phyloP scores from a whole-genome alignment of 2,797 vertebrate genomes.

The Cirrhinus molitorella region DNA sequence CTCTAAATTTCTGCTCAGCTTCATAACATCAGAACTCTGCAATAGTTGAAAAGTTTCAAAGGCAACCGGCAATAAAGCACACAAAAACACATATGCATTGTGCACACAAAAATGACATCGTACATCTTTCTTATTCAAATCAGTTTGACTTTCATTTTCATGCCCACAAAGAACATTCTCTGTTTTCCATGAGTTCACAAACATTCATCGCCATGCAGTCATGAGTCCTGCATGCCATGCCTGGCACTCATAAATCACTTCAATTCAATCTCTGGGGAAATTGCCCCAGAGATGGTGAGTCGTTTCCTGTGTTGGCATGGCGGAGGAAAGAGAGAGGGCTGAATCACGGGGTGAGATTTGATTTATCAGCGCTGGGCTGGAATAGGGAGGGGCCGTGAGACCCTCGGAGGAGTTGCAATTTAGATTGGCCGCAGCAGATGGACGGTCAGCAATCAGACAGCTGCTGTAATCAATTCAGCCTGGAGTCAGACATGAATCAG shows the following conservation, averaged over 20 bases:
- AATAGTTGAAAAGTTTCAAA: background rate
- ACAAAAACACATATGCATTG: background rate
- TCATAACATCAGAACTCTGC: background rate
- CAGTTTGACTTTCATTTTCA: slow-evolving; percentile 33
- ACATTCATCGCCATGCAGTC: slow-evolving; percentile 41
- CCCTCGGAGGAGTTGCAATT: slow-evolving; percentile 73
- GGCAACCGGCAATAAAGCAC: background rate
- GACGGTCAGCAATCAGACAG: slow-evolving; percentile 73
- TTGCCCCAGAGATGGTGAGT: slow-evolving; percentile 42
- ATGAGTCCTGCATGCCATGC: slow-evolving; percentile 38
- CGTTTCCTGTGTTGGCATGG: slow-evolving; percentile 48
- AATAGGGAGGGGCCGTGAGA: slow-evolving; percentile 46
- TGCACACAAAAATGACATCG: slow-evolving; percentile 6
- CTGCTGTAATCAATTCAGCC: slow-evolving; percentile 74
- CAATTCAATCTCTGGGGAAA: slow-evolving; percentile 52
- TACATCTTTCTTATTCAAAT: slow-evolving; percentile 42
- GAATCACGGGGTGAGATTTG: slow-evolving; percentile 39
- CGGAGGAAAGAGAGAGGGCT: slow-evolving; percentile 37
- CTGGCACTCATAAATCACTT: slow-evolving; percentile 47
- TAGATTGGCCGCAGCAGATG: slow-evolving; percentile 73
- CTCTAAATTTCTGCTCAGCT: slow-evolving; percentile 8
- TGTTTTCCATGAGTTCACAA: slow-evolving; percentile 35
- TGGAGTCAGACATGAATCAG: slow-evolving; percentile 69
- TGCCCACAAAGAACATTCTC: slow-evolving; percentile 29
- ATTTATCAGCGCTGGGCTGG: slow-evolving; percentile 38